phyloP scores from a whole-genome alignment of 2,888 invertebrate genomes.

The Mythimna vitellina region DNA sequence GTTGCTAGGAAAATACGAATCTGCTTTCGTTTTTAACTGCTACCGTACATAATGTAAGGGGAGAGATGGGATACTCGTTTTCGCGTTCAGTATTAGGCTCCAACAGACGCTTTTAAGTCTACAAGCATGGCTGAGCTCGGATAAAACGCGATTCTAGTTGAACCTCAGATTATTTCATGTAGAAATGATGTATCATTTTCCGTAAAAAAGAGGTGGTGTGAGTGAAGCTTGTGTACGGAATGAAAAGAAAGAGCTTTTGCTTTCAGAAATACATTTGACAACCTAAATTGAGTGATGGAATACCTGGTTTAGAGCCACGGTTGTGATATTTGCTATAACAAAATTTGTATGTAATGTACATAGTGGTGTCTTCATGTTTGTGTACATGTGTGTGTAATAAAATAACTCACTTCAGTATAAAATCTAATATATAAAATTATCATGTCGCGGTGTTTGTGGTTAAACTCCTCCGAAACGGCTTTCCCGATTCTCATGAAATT shows the following conservation, averaged over 20 bases:
- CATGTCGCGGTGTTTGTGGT: no score
- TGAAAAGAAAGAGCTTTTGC: constrained; percentile 34
- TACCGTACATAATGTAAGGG: constrained; percentile 47
- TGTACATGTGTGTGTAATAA: background rate
- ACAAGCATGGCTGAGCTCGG: constrained; percentile 1
- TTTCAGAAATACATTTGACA: constrained; percentile 31
- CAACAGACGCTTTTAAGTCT: constrained; percentile 28
- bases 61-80: constrained; percentile 41
- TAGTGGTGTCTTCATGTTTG: background rate
- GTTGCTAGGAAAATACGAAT: constrained; percentile 62
- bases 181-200: constrained; percentile 42
- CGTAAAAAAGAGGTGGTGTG: constrained; percentile 13
- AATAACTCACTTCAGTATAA: no score
- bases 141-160: constrained; percentile 24
- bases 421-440: no score
- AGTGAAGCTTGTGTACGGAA: constrained; percentile 5
- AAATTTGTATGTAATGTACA: background rate
- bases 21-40: constrained; percentile 58
- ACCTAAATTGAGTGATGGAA: constrained; percentile 44
- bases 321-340: background rate
- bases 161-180: constrained; percentile 19
- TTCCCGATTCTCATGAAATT: no score
- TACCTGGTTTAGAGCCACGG: background rate
- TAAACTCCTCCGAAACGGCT: no score
- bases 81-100: background rate